These are phyloP conservation scores for Tenrec ecaudatus DNA, from an alignment of 2,113 vertebrate genomes.

Conservation along the genomic window DNA sequence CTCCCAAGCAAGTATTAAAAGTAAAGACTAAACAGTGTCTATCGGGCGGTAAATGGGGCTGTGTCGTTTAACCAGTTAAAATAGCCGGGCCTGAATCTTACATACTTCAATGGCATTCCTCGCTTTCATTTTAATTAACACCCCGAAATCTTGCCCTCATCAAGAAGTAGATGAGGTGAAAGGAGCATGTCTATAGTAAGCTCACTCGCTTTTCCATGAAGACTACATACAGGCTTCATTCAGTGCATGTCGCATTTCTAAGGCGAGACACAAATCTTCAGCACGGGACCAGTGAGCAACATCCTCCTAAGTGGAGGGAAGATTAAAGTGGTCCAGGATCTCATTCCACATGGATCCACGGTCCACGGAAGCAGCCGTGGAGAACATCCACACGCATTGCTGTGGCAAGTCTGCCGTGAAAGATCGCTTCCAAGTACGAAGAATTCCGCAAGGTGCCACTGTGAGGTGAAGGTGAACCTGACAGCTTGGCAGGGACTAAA, in stretches of 20 bases:
- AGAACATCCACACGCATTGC: not conserved
- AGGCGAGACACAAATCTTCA: not conserved
- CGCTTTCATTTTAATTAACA: slow-evolving; percentile 21
- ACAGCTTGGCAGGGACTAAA: not conserved
- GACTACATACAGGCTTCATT: not conserved
- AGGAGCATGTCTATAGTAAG: not conserved
- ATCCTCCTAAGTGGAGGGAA: not conserved
- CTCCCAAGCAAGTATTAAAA: slow-evolving; percentile 8
- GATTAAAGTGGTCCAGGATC: not conserved
- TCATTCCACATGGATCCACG: not conserved
- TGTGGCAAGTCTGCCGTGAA: not conserved
- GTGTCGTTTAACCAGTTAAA: not conserved
- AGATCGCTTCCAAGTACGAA: not conserved
- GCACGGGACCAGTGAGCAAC: not conserved
- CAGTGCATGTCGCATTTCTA: not conserved
- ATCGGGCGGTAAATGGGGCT: not conserved
- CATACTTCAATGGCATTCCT: not conserved
- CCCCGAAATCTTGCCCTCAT: not conserved
- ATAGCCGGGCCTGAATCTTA: not conserved
- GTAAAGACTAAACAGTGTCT: not conserved
- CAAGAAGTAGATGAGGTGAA: not conserved
- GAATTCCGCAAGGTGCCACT: not conserved
- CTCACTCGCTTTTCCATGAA: not conserved
- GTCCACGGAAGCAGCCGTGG: not conserved
- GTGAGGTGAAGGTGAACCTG: not conserved